Base-by-base conservation (phyloP, 2,113 vertebrate species). In the Cochlearius cochlearius region DNA sequence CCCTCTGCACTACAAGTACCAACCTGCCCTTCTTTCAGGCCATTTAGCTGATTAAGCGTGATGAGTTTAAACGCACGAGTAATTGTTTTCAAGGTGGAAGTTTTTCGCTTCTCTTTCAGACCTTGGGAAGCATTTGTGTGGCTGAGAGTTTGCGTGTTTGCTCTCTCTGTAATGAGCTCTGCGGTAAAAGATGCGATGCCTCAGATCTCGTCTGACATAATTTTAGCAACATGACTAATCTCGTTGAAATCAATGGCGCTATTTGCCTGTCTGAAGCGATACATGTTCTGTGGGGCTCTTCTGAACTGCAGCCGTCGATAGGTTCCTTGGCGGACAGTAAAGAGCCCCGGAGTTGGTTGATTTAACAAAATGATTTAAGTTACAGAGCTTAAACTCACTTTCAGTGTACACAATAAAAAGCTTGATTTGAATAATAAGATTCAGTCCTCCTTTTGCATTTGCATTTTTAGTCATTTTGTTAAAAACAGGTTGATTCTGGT, bases 371-470 rank as follows among this genome's bases (percentile, higher is more conserved):
- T 15, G 55, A 84, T 92, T 97, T 86, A 75, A 59, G 43, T 75
- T 90, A 39, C 58, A 53, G 67, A 80, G 72, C 47, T 95, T 77
- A 91, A 66, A 71, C 38, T 79, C 32, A n/a, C 23, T 90, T 88
- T 75, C 52, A 52, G 26, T 41, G 56, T 39, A 58, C 36, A 76
- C 22, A 64, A 72, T 59, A 87, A 74, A 83, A 89, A 62, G 16
- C 29, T 74, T 63, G 20, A 91, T 96, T 91, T 95, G 64, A 91
- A 91, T 89, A 96, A 71, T 84, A 52, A 87, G 23, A 92, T 92
- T 69, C 63, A 59, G 17, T 45, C 29, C 38, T 88, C 38, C 67
- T 76, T 76, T 80, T 86, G 7, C 38, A n/a, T 92, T 94, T 95
- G 15, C n/a, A 29, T 95, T 95, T 95, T 89, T 55, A 77, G 72